Evolutionary conservation across 2,888 invertebrate species (phyloP).

Genomic region (Pseudococcus viburni): DNA sequence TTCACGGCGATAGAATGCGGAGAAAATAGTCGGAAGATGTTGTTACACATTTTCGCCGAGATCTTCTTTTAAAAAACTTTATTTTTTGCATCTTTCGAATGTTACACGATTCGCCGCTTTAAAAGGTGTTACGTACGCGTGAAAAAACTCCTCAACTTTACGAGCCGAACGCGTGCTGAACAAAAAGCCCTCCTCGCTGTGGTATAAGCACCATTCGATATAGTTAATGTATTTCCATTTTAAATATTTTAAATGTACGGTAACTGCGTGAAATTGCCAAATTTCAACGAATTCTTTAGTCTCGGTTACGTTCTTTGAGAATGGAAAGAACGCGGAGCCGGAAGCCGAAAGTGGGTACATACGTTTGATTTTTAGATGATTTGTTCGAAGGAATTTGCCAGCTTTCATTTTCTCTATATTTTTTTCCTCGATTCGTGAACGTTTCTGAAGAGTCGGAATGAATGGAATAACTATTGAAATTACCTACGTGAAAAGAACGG

Average conservation of each 20-base stretch:
- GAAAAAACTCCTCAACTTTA: neutral
- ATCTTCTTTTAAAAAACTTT: neutral
- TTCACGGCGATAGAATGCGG: neutral
- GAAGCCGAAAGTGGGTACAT: neutral
- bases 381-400: neutral
- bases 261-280: neutral
- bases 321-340: neutral
- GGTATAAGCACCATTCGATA: neutral
- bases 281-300: neutral
- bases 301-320: neutral
- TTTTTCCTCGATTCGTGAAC: neutral
- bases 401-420: neutral
- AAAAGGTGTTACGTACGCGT: slow-evolving; percentile 11
- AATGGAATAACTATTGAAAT: too few relatives aligned
- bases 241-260: neutral
- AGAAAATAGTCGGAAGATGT: slow-evolving; percentile 21
- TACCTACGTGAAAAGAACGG: too few relatives aligned
- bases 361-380: neutral
- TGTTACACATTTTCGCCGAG: slow-evolving; percentile 3
- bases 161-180: neutral
- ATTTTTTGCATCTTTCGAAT: neutral
- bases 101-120: slow-evolving; percentile 11
- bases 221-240: neutral
- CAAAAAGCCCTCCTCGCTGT: neutral
- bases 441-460: too few relatives aligned